phyloP scores from a whole-genome alignment of 2,888 invertebrate species.

The Eulithis prunata region DNA sequence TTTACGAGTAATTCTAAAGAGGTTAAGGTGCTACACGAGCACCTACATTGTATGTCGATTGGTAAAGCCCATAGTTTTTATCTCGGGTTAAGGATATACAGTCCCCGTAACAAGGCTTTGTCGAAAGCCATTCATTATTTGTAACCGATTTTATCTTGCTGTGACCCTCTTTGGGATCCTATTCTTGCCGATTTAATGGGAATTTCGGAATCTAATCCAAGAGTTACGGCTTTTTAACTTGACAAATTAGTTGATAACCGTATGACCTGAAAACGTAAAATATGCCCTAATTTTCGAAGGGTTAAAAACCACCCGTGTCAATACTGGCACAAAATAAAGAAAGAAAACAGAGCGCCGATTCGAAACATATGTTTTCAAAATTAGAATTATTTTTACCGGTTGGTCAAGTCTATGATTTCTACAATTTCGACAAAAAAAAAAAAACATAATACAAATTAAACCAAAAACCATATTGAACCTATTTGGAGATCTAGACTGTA shows the following conservation, averaged over 20 bases:
- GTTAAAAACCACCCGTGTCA: no score
- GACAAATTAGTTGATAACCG: conserved; percentile 39
- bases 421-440: no score
- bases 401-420: no score
- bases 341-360: no score
- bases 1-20: conserved; percentile 16
- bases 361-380: no score
- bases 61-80: conserved; percentile 24
- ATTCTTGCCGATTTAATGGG: conserved; percentile 42
- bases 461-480: no score
- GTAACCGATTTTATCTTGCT: conserved; percentile 43
- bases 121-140: conserved; percentile 42
- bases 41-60: conserved; percentile 3
- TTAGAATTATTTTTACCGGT: no score
- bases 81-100: conserved; percentile 30
- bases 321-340: no score
- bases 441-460: no score
- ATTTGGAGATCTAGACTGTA: no score
- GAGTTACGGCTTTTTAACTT: conserved; percentile 42
- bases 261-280: not conserved
- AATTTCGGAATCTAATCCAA: conserved; percentile 37
- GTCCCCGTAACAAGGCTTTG: conserved; percentile 34
- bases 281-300: no score
- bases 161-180: conserved; percentile 40
- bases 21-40: not conserved